phyloP scores from a whole-genome alignment of 1,140 invertebrate genomes.

The Lysiphlebus fabarum region DNA sequence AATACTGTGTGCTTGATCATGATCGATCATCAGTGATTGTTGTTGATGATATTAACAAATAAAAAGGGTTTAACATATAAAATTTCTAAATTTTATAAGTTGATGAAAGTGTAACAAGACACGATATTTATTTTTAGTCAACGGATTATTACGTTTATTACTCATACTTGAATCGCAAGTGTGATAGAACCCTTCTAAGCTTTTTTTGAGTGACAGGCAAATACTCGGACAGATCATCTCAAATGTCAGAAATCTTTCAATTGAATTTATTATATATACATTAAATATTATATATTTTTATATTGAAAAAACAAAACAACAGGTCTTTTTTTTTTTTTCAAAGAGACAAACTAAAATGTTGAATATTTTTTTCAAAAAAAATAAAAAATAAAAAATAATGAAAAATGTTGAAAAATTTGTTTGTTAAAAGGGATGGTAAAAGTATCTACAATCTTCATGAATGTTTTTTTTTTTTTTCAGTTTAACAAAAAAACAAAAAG shows the following conservation, averaged over 20 bases:
- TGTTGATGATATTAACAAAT: constrained; percentile 24
- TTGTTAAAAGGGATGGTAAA: background rate
- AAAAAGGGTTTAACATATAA: constrained; percentile 36
- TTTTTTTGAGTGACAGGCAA: constrained; percentile 10
- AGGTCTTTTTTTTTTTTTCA: background rate
- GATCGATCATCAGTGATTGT: constrained; percentile 45
- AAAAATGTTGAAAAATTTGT: no score
- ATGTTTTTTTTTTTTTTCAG: constrained; percentile 5
- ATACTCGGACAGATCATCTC: constrained; percentile 6
- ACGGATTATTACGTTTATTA: constrained; percentile 47
- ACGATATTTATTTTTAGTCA: constrained; percentile 44
- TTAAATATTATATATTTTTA: background rate
- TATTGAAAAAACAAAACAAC: background rate
- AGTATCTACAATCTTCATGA: constrained; percentile 2
- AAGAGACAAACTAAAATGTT: background rate
- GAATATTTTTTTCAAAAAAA: background rate
- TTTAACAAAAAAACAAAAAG: background rate
- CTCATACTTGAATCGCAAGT: constrained; percentile 24
- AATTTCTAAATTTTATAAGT: no score
- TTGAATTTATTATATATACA: background rate
- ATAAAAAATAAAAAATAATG: background rate
- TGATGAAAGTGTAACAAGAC: background rate
- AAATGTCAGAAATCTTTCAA: constrained; percentile 4
- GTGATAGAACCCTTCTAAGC: background rate
- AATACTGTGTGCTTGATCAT: constrained; percentile 36